A percentile compares a stretch with the other conserved stretches of the same genome.
These are phyloP conservation scores for Schrankia costaestrigalis DNA, from an alignment of 2,888 invertebrate genomes.

Conservation along the genomic window DNA sequence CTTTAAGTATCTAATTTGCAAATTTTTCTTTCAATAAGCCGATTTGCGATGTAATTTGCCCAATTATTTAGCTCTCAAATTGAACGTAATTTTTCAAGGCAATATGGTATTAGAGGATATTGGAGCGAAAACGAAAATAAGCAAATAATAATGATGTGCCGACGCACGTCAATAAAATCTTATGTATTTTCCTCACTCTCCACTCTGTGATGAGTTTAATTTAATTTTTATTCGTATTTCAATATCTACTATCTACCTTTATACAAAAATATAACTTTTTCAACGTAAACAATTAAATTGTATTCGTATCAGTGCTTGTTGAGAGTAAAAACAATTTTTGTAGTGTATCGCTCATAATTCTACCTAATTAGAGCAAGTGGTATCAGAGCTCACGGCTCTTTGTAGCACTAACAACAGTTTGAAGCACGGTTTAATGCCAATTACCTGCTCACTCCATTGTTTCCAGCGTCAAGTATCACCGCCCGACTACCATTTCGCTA, in stretches of 20 bases:
- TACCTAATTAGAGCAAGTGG: constrained; percentile 54
- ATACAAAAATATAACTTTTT: too few relatives aligned
- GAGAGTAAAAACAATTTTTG: constrained; percentile 35
- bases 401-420: constrained; percentile 55
- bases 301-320: too few relatives aligned
- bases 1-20: constrained; percentile 69
- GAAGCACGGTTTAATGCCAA: constrained; percentile 63
- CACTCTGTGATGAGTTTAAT: not conserved
- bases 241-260: too few relatives aligned
- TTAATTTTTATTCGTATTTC: too few relatives aligned
- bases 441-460: constrained; percentile 62
- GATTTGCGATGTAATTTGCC: constrained; percentile 65
- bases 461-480: constrained; percentile 53
- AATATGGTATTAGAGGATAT: constrained; percentile 54
- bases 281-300: too few relatives aligned
- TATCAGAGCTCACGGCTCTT: constrained; percentile 33
- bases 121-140: constrained; percentile 57
- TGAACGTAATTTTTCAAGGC: constrained; percentile 60
- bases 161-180: constrained; percentile 52
- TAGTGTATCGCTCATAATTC: constrained; percentile 53
- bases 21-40: constrained; percentile 58
- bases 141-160: constrained; percentile 63
- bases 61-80: constrained; percentile 69
- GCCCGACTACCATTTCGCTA: constrained; percentile 24
- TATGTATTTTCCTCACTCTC: constrained; percentile 28